Evolutionary conservation across 2,888 invertebrate species (phyloP).

Genomic region (Cryptus viduatorius): DNA sequence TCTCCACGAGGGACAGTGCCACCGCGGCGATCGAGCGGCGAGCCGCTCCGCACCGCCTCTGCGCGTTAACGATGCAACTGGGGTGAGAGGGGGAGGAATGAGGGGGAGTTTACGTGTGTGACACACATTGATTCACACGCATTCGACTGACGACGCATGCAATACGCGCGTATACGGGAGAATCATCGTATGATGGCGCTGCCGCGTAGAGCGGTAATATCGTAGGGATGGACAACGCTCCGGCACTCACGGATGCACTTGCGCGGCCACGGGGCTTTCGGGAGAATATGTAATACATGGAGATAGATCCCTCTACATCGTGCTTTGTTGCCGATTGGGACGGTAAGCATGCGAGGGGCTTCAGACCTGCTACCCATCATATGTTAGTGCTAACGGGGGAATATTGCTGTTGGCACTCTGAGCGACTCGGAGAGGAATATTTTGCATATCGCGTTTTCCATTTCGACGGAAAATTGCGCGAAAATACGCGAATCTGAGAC

Average conservation of each 20-base stretch:
- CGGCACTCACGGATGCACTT: slow-evolving; percentile 44
- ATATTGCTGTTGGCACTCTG: not conserved
- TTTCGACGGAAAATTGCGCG: not conserved
- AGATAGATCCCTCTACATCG: slow-evolving; percentile 9
- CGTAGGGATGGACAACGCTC: slow-evolving; percentile 13
- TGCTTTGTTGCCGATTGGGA: slow-evolving; percentile 19
- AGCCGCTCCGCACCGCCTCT: slow-evolving; percentile 54
- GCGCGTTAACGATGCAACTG: slow-evolving; percentile 62
- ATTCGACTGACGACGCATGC: slow-evolving; percentile 4
- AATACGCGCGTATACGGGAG: not conserved
- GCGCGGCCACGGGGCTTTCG: slow-evolving; percentile 30
- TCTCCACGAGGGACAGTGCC: slow-evolving; percentile 63
- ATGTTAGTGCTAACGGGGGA: not conserved
- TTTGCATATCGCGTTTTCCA: not conserved
- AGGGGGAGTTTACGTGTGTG: slow-evolving; percentile 12
- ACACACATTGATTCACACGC: slow-evolving; percentile 45
- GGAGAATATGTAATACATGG: slow-evolving; percentile 26
- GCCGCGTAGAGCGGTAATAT: slow-evolving; percentile 8
- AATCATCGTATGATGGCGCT: slow-evolving; percentile 25
- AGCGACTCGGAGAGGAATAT: not conserved
- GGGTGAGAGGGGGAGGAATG: not conserved
- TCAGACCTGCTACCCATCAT: not conserved
- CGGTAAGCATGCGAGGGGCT: not conserved
- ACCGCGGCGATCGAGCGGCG: slow-evolving; percentile 63
- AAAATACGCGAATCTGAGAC: not conserved